Evolutionary conservation across 1,140 invertebrate genomes (phyloP), one percentile per base, ranked within the genome.

Genomic region (Melanaphis sacchari): DNA sequence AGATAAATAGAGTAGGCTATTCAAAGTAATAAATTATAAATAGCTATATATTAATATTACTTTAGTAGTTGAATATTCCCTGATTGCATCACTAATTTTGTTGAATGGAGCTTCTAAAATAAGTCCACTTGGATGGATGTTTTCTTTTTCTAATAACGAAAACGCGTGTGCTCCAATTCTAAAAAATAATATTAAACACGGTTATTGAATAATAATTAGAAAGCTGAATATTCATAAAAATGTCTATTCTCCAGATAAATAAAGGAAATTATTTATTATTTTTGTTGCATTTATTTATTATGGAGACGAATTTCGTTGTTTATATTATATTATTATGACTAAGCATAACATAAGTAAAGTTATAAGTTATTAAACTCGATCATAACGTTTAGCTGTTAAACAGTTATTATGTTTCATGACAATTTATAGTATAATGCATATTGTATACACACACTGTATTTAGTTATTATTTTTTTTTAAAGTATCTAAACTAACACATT

Each of bases 91-190:
- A 31, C 96, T 95, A 87, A 99, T 96, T 95, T 97, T 98, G 94
- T 97, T 98, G 95, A 99, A 99, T 26, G 98, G 98, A 88, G 98
- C 96, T 95, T 99, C 98, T 21, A 99, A 95, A 93, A 99, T 96
- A 0, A 99, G 94, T 31, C 97, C 98, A n/a, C 96, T 95, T 1
- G 97, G 97, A 76, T 96, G 95, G 81, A 96, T 94, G 82, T 96
- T 96, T 94, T 96, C 95, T 94, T 94, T 94, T 93, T 96, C 95
- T 93, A 97, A 94, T 94, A 96, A 95, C 26, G 96, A 95, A 81
- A 97, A 95, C 26, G 96, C 95, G 94, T 97, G 96, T 22, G 96
- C 96, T 4, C 97, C 96, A 3, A 98, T 96, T 76, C 97, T 97
- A 85, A 24, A 95, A 94, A 93, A 94, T 2, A 15, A 24, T 18